Conservation (phyloP, 92 coral and sea anemone genomes). For the Palythoa grandiflora region DNA sequence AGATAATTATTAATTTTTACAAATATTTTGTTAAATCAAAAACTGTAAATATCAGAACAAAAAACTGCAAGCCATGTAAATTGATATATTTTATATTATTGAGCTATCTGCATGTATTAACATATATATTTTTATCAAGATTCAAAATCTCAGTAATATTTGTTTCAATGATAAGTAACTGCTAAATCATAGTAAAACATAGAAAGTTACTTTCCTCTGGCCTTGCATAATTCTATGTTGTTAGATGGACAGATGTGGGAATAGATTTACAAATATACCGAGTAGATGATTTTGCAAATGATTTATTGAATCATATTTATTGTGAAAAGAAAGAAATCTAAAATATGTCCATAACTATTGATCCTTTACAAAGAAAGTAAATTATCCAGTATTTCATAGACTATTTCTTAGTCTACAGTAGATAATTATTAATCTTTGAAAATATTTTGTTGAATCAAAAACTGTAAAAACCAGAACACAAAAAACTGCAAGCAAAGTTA, state of each 20-base stretch:
- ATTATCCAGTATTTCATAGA: no score
- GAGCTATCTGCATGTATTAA: background rate
- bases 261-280: background rate
- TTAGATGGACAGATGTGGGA: background rate
- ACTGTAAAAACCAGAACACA: background rate
- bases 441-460: background rate
- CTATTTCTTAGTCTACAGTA: background rate
- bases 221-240: background rate
- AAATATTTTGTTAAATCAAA: background rate
- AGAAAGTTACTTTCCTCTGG: background rate
- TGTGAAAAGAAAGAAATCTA: background rate
- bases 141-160: background rate
- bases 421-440: background rate
- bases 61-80: background rate
- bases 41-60: background rate
- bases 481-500: background rate
- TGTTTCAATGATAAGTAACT: background rate
- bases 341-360: background rate
- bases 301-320: background rate
- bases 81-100: background rate
- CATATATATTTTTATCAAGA: background rate
- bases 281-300: background rate
- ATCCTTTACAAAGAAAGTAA: slow-evolving; percentile 7
- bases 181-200: background rate
- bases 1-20: background rate